Evolutionary conservation across 23 tunicate species (phyloP), one percentile per base, ranked within the genome.

Genomic region (Diplosoma virens): DNA sequence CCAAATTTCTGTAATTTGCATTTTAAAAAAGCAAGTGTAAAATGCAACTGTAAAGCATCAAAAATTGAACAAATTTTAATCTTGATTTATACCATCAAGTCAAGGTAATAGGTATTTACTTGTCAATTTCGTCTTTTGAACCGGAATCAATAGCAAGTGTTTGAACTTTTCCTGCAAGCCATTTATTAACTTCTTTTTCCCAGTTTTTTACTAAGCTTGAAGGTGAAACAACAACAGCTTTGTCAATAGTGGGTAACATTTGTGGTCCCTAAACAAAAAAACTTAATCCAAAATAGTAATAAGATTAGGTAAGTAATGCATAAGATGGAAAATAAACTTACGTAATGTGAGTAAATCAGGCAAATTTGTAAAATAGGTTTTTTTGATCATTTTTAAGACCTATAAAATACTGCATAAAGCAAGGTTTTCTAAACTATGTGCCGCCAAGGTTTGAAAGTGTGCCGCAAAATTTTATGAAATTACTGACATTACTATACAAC

Each of bases 201-300:
- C 99, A 94, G 47, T 94, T 94, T 59, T 84, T 88, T 6, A 94
- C 99, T 37, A 88, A 67, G 59, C 97, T 90, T 37, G 99, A 86
- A 14, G 92, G 98, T 1, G 93, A 92, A 30, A 92, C 98, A 11
- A 92, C 85, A 31, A 85, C 79, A 2, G 85, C 87, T 70, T 92
- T 85, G 73, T 92, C 78, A 27, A 92, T 92, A 4, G 45, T 81
- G 3, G 93, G 93, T 1, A 29, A 75, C 77, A 85, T 87, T 75
- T 86, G 76, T 0, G 93, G 93, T 7, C 92, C 84, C 98, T 92
- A 58, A 21, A 33, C n/a, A n/a, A n/a, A n/a, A n/a, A n/a, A n/a
- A n/a, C n/a, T n/a, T n/a, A n/a, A n/a, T n/a, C n/a, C n/a, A n/a
- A n/a, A n/a, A n/a, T n/a, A 45, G 52, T 9, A 45, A 45, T 9